Base-by-base conservation (phyloP, 2,113 vertebrate genomes). In the Platysternon megacephalum region DNA sequence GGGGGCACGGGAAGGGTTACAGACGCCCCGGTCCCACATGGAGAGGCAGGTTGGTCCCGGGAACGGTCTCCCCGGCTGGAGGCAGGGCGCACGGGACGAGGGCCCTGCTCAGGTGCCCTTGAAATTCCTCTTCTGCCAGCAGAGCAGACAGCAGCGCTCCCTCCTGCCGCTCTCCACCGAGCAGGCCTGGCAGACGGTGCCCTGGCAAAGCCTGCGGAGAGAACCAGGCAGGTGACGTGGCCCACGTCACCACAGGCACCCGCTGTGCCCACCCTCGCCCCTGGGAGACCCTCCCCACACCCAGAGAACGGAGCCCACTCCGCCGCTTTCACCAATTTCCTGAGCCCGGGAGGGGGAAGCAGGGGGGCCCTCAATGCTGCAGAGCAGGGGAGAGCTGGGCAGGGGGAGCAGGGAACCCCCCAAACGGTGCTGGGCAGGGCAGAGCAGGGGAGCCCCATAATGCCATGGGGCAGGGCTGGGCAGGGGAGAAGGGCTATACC, bases 171-270 rank as follows among this genome's bases (percentile, higher is more conserved):
- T 39, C 2, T 97, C 97, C 61, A 91, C 52, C 1, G 98, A 98
- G 91, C 98, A 98, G 0, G 97, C 19, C 0, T 98, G 98, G 85
- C 98, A 98, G 24, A 98, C 97, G 55, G 96, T 97, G 56, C 92
- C 79, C 51, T 95, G 95, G 32, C 98, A 98, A 78, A 98, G 82
- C 92, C 98, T 98, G 95, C 42, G 61, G 55, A 51, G 65, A 85
- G 0, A 2, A 78, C 53, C 92, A 35, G 91, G 24, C 2, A 5
- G 72, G 32, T 11, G 6, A 52, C 91, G 84, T 91, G 74, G 76
- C n/a, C 84, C 0, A 0, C 82, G 72, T 51, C 58, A 19, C 2
- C 17, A 65, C 1, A 0, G 28, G 32, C n/a, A 5, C 39, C 55
- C 11, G 24, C 55, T 10, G 55, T 2, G 55, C 26, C 11, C 26